Percentiles rank a stretch among this genome's conserved stretches.
These are phyloP conservation scores for Diphyllodes magnificus DNA, from an alignment of 2,113 vertebrate species.

Conservation along the genomic window DNA sequence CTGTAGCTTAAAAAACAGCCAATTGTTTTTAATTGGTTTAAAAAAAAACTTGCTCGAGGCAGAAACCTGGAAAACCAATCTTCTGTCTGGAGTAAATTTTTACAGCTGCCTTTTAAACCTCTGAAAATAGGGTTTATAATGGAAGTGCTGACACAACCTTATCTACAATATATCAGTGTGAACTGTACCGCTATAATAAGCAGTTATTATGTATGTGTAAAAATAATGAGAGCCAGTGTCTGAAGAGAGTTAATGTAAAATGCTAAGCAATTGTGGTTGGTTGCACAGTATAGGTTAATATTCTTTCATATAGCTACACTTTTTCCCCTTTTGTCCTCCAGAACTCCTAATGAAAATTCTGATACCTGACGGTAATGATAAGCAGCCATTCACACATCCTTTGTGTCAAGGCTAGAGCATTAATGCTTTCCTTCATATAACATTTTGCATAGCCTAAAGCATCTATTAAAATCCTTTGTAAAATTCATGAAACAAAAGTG, in stretches of 20 bases:
- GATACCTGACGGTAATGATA: constrained; percentile 98
- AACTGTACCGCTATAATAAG: constrained; percentile 80
- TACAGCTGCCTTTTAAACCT: constrained; percentile 78
- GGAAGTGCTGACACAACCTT: constrained; percentile 80
- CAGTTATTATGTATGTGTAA: constrained; percentile 89
- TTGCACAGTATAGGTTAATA: constrained; percentile 98
- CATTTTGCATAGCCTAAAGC: constrained; percentile 99
- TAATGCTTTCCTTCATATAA: constrained; percentile 94
- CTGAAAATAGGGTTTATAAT: constrained; percentile 74
- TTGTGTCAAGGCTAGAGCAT: constrained; percentile 90
- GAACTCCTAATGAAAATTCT: constrained; percentile 98
- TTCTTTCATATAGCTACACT: constrained; percentile 89
- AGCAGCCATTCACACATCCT: constrained; percentile 94
- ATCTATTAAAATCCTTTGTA: constrained; percentile 99
- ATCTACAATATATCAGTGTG: constrained; percentile 71
- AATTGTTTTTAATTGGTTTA: constrained; percentile 68
- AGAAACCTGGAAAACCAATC: constrained; percentile 75
- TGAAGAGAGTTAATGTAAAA: constrained; percentile 85
- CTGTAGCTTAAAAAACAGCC: constrained; percentile 62
- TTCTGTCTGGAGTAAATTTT: constrained; percentile 77
- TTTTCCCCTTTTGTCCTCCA: constrained; percentile 86
- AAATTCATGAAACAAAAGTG: constrained; percentile 99
- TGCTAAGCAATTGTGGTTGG: constrained; percentile 97
- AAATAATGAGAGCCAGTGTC: constrained; percentile 91
- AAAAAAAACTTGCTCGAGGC: constrained; percentile 56